phyloP scores from a whole-genome alignment of 2,113 vertebrate genomes.

The Gallinago paraguaiae region DNA sequence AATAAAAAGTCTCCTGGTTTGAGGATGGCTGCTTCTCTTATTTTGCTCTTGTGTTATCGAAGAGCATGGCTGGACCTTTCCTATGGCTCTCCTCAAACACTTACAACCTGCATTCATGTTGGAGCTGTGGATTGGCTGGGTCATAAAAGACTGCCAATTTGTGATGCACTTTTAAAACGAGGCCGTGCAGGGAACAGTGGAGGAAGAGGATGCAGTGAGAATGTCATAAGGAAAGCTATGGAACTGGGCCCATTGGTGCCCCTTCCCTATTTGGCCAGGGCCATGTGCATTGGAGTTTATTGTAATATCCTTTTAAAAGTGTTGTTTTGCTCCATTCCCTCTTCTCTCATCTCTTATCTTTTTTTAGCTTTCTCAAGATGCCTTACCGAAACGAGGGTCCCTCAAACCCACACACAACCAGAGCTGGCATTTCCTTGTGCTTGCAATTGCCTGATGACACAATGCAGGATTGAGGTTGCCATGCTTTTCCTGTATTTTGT shows the following conservation, averaged over 20 bases:
- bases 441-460: not conserved
- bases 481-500: not conserved
- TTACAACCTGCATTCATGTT: not conserved
- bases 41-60: not conserved
- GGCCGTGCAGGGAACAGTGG: not conserved
- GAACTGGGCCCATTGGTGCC: rapidly evolving
- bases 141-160: not conserved
- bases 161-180: not conserved
- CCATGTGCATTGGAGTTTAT: not conserved
- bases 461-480: not conserved
- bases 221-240: not conserved
- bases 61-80: not conserved
- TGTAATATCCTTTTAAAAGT: not conserved
- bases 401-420: not conserved
- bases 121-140: not conserved
- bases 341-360: not conserved
- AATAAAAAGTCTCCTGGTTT: not conserved
- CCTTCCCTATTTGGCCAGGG: not conserved
- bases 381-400: not conserved
- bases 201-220: not conserved
- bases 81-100: not conserved
- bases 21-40: not conserved
- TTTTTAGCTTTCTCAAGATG: not conserved
- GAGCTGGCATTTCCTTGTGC: not conserved
- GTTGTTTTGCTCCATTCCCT: not conserved